Percentiles rank a stretch among this genome's conserved stretches.
Evolutionary conservation across 2,888 invertebrate species (phyloP).

Genomic region (Camponotus fellah): DNA sequence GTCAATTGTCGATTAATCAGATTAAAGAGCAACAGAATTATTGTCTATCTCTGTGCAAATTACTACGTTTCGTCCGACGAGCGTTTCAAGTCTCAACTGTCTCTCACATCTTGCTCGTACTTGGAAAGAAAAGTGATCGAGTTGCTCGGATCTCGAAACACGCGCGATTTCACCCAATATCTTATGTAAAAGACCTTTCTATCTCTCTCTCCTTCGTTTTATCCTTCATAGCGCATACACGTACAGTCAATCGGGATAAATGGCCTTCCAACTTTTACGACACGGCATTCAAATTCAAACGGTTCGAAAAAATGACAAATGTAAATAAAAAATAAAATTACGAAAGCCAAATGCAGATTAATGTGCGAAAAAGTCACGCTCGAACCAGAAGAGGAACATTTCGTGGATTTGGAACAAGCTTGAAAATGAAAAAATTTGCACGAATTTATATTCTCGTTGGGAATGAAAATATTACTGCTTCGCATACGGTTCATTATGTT

Average conservation of each 20-base stretch:
- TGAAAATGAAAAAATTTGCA: neutral
- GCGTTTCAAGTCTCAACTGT: conserved; percentile 66
- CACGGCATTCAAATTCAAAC: neutral
- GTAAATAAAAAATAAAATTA: neutral
- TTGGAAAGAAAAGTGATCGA: conserved; percentile 24
- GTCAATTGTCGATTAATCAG: conserved; percentile 47
- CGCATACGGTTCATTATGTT: neutral
- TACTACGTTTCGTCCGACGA: conserved; percentile 65
- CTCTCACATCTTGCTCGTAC: neutral
- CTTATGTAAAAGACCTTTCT: conserved; percentile 32
- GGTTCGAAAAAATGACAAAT: neutral
- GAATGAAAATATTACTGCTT: neutral
- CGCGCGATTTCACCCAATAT: conserved; percentile 47
- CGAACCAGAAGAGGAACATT: neutral
- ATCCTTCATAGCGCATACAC: neutral
- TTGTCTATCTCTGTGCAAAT: conserved; percentile 76
- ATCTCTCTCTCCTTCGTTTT: conserved; percentile 33
- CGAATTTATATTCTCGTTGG: neutral
- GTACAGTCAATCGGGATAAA: conserved; percentile 36
- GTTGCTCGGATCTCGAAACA: conserved; percentile 43
- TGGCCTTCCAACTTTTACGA: neutral
- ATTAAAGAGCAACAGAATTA: conserved; percentile 77
- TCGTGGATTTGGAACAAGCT: neutral
- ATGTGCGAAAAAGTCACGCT: neutral
- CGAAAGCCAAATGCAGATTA: neutral